These are phyloP conservation scores for Apotomis capreana DNA, from an alignment of 2,888 invertebrate species.

Conservation along the genomic window DNA sequence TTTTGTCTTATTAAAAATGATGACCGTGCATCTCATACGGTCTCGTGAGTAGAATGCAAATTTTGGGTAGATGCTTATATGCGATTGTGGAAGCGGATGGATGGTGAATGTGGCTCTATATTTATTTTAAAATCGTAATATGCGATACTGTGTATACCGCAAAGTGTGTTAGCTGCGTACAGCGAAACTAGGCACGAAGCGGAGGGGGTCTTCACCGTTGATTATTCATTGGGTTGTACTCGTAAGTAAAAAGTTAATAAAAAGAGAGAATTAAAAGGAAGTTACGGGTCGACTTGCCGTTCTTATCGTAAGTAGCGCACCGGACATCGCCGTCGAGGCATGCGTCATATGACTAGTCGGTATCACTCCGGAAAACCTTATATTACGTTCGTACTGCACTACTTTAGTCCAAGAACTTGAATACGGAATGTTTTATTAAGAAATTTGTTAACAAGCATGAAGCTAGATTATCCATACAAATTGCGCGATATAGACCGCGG, in stretches of 20 bases:
- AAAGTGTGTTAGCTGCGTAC: not conserved
- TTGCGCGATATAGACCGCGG: not conserved
- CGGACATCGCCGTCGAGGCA: slow-evolving; percentile 24
- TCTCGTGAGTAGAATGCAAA: slow-evolving; percentile 51
- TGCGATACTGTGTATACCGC: not conserved
- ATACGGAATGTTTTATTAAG: not conserved
- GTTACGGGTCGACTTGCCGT: slow-evolving; percentile 31
- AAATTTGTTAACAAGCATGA: not conserved
- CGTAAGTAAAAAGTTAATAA: slow-evolving; percentile 34
- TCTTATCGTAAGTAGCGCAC: slow-evolving; percentile 39
- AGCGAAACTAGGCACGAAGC: not conserved
- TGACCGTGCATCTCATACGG: slow-evolving; percentile 54
- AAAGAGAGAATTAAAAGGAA: slow-evolving; percentile 40
- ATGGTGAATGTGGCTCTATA: not conserved
- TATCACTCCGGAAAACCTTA: slow-evolving; percentile 11
- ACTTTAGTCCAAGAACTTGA: not conserved
- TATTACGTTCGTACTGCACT: not conserved
- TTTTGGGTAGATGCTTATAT: slow-evolving; percentile 42
- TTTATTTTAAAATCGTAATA: slow-evolving; percentile 2
- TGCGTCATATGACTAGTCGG: slow-evolving; percentile 9
- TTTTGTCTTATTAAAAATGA: slow-evolving; percentile 71
- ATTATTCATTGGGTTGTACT: slow-evolving; percentile 31
- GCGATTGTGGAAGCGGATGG: slow-evolving; percentile 18
- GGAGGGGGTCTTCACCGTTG: slow-evolving; percentile 28
- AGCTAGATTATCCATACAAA: not conserved